Conservation (phyloP, 2,888 invertebrate species). For the Papilio protenor region DNA sequence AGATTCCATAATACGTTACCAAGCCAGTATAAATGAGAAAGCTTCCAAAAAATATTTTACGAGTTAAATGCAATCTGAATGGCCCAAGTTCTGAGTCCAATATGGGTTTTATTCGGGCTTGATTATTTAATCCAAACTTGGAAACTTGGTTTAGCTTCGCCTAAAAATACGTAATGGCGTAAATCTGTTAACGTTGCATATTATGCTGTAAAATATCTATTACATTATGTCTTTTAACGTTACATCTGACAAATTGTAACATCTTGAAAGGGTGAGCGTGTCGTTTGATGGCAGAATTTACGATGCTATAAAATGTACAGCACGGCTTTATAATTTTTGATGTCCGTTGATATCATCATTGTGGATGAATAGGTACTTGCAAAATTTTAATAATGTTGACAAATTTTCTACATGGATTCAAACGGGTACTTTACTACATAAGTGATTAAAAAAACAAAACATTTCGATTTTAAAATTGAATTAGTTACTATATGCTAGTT, state of each 20-base stretch:
- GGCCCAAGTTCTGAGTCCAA: too few relatives aligned
- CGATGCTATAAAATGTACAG: slow-evolving; percentile 23
- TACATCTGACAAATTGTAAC: slow-evolving; percentile 17
- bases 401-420: not conserved
- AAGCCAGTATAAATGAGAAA: not conserved
- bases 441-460: not conserved
- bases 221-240: slow-evolving; percentile 8
- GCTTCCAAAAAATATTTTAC: not conserved
- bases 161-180: not conserved
- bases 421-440: not conserved
- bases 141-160: not conserved
- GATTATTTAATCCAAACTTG: not conserved
- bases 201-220: not conserved
- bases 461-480: too few relatives aligned
- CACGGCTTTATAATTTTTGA: slow-evolving; percentile 24
- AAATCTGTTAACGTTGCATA: not conserved
- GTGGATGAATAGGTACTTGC: not conserved
- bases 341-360: not conserved
- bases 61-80: too few relatives aligned
- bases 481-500: not conserved
- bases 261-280: slow-evolving; percentile 18
- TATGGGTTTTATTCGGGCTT: too few relatives aligned
- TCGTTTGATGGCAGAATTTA: slow-evolving; percentile 25
- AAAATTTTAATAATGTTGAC: not conserved
- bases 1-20: too few relatives aligned